Evolutionary conservation across 2,888 invertebrate species (phyloP), one percentile per base, ranked within the genome.

Genomic region (Timema cristinae): DNA sequence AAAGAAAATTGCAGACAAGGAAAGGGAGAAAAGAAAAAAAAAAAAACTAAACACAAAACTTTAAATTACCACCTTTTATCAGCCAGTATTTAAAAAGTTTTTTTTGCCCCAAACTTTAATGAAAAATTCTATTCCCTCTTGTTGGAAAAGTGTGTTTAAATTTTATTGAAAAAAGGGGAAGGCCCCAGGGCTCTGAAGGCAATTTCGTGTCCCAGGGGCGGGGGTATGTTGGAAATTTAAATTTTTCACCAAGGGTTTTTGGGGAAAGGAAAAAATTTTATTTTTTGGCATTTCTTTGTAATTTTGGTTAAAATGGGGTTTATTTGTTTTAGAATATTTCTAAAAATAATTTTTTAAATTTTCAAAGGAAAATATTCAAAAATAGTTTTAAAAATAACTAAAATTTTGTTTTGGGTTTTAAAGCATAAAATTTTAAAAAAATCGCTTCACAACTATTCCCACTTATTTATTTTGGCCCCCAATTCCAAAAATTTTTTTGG

Each of bases 111-210:
- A n/a, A n/a, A 91, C 81, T 90, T 90, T 79, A 92, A 93, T 69
- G 89, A n/a, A 90, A 67, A 93, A 92, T 82, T 90, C 91, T 75
- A 90, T 95, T 80, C 95, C 94, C 84, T 94, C 73, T 96, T 98
- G 82, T 88, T 98, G 72, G 94, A 95, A 82, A 96, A 95, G 80
- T 98, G 98, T 81, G 91, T n/a, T n/a, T 98, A 11, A 89, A 90
- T 79, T 97, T 94, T 83, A 96, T 98, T 74, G 97, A 98, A 83
- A 90, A 92, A 73, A n/a, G n/a, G n/a, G n/a, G 97, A 96, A 83
- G 97, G 97, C 0, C 86, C 98, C n/a, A n/a, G 66, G 92, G 93
- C 77, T 94, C 95, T 0, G 98, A 98, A 83, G 98, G 98, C 4
- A 90, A 75, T 98, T 98, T 83, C 86, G 98, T 76, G 97, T 98